A percentile compares a stretch with the other conserved stretches of the same genome.
Conservation (phyloP, 2,888 invertebrate species). For the Cotesia congregata region DNA sequence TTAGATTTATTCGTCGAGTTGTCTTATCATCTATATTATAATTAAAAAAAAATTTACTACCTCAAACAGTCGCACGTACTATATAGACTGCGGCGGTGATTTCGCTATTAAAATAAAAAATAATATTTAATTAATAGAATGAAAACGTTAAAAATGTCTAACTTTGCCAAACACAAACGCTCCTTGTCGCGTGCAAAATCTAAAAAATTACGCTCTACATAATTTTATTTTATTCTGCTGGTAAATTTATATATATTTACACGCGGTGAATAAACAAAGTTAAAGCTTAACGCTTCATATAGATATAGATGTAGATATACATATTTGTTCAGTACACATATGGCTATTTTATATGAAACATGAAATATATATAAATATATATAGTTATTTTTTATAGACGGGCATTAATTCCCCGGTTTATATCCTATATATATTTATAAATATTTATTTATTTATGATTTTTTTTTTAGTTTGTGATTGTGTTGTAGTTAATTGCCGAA, state of each 20-base stretch:
- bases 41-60: not conserved
- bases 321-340: not conserved
- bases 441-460: not conserved
- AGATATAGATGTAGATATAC: not conserved
- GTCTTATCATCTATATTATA: not conserved
- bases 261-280: not conserved
- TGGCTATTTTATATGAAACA: not conserved
- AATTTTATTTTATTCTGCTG: not conserved
- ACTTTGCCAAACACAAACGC: slow-evolving; percentile 1
- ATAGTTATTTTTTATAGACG: not conserved
- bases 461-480: not conserved
- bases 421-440: not conserved
- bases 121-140: not conserved
- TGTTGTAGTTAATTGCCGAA: not conserved
- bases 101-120: not conserved
- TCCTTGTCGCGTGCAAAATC: not conserved
- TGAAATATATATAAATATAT: not conserved
- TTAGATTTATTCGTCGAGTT: not conserved
- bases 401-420: not conserved
- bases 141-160: not conserved
- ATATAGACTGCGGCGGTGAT: not conserved
- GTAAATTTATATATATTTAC: not conserved
- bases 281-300: not conserved
- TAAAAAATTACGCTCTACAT: not conserved
- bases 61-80: not conserved